Conservation (phyloP, 1,140 invertebrate species). For the Cydia splendana region DNA sequence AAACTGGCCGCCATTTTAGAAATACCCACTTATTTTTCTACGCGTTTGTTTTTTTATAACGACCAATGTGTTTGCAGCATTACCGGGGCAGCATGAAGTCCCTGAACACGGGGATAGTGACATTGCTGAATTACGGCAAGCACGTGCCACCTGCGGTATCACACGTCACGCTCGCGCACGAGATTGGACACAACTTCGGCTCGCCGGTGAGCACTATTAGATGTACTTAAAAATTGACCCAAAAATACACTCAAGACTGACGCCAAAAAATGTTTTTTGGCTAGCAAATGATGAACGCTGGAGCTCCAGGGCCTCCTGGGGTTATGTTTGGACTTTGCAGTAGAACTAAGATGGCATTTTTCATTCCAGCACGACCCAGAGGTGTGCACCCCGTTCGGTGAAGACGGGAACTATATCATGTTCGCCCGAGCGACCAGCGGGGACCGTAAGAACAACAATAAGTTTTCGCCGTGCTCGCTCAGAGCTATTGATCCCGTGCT, state of each 20-base stretch:
- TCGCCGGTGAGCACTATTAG: slow-evolving; percentile 85
- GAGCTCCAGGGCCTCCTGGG: neutral
- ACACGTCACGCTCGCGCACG: slow-evolving; percentile 98
- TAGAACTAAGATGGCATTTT: neutral
- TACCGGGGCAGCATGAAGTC: slow-evolving; percentile 97
- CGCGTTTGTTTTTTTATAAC: neutral
- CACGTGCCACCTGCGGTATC: slow-evolving; percentile 99
- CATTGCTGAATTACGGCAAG: slow-evolving; percentile 98
- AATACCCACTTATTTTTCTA: too few species aligned
- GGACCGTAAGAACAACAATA: slow-evolving; percentile 97
- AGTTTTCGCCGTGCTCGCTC: slow-evolving; percentile 95
- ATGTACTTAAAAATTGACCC: too few species aligned
- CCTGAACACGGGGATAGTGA: slow-evolving; percentile 98
- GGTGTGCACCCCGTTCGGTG: slow-evolving; percentile 93
- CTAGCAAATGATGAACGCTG: too few species aligned
- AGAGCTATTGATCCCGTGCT: slow-evolving; percentile 97
- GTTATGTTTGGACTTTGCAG: neutral
- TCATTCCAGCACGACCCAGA: slow-evolving; percentile 95
- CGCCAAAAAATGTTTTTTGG: too few species aligned
- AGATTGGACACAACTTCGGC: slow-evolving; percentile 99
- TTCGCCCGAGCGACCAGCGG: slow-evolving; percentile 97
- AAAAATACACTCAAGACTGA: too few species aligned
- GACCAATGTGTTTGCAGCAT: slow-evolving; percentile 82
- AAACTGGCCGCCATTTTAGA: too few species aligned
- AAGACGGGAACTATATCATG: slow-evolving; percentile 99